Conservation (phyloP, 1,140 invertebrate genomes). For the Rhizoglyphus robini region DNA sequence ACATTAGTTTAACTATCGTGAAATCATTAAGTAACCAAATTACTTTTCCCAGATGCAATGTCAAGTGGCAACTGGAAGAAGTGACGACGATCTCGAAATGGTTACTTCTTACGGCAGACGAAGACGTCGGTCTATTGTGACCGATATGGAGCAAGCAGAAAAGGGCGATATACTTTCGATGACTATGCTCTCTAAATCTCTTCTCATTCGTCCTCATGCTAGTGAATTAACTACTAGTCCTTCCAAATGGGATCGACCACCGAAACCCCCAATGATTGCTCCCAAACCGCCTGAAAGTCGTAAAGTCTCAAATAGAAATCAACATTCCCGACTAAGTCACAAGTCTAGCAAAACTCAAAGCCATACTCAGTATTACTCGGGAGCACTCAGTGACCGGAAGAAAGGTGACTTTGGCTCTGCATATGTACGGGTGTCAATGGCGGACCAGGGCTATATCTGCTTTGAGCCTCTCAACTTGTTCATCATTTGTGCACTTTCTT, state of each 20-base stretch:
- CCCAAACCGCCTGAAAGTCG: no score
- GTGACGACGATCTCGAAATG: slow-evolving; percentile 26
- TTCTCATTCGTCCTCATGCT: slow-evolving; percentile 15
- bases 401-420: no score
- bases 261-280: not conserved
- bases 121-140: not conserved
- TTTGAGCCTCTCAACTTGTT: not conserved
- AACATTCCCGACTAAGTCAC: no score
- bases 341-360: no score
- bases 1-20: slow-evolving; percentile 1
- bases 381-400: no score
- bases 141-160: not conserved
- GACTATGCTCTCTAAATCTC: slow-evolving; percentile 22
- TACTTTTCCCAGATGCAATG: slow-evolving; percentile 24
- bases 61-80: slow-evolving; percentile 24
- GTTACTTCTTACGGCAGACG: slow-evolving; percentile 25
- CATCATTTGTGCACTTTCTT: not conserved
- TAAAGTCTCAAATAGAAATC: no score
- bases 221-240: no score
- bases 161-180: slow-evolving; percentile 19
- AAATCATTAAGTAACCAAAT: not conserved
- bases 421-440: not conserved
- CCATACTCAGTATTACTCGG: no score
- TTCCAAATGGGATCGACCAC: not conserved
- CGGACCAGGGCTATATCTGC: not conserved